A percentile compares a stretch with the other conserved stretches of the same genome.
phyloP scores from a whole-genome alignment of 2,113 vertebrate genomes.

The Psittacus erithacus region DNA sequence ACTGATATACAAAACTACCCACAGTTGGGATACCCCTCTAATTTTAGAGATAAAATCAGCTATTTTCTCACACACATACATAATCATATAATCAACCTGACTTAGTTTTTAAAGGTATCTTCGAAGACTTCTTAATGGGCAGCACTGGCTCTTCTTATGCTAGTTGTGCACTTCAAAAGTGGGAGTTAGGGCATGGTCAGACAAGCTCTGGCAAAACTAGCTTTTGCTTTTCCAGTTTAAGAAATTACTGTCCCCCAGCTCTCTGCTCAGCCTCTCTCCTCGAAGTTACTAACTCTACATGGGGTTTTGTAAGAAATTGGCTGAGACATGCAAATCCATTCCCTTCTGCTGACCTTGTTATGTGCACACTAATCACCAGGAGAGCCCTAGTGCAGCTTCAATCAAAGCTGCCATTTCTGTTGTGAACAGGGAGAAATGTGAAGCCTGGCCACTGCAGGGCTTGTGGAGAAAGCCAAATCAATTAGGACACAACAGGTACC shows the following conservation, averaged over 20 bases:
- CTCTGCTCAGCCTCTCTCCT: neutral
- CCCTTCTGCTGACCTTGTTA: neutral
- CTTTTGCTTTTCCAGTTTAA: neutral
- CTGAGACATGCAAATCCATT: neutral
- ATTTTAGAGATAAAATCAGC: neutral
- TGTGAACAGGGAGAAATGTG: neutral
- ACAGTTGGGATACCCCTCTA: neutral
- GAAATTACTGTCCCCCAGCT: neutral
- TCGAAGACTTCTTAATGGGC: constrained; percentile 17
- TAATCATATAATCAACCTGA: neutral
- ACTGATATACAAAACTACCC: neutral
- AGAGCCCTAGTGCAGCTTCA: neutral
- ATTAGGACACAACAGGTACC: neutral
- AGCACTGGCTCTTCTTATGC: neutral
- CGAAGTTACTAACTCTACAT: neutral
- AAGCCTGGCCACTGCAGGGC: neutral
- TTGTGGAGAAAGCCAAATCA: neutral
- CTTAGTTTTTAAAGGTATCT: constrained; percentile 8
- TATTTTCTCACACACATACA: neutral
- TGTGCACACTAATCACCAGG: neutral
- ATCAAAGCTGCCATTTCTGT: neutral
- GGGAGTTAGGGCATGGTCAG: neutral
- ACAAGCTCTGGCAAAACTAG: neutral
- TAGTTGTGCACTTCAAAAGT: neutral
- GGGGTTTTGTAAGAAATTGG: neutral